phyloP scores from a whole-genome alignment of 2,797 vertebrate genomes.

The Chloroceryle inda region DNA sequence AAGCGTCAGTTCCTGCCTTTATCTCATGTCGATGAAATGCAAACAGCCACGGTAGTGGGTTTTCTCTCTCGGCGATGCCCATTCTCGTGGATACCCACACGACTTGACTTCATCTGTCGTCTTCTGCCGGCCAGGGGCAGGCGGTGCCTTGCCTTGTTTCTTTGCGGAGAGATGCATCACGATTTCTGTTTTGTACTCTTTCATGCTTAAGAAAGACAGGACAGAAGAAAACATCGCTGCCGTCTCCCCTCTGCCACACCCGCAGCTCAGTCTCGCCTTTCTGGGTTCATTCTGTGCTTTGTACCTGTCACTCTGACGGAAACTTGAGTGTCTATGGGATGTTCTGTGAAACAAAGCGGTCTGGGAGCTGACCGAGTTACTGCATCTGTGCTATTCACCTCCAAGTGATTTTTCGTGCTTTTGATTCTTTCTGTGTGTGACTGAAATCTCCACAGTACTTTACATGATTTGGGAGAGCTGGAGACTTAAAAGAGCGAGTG shows the following conservation, averaged over 20 bases:
- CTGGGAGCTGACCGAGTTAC: neutral
- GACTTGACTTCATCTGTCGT: rapidly evolving
- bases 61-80: rapidly evolving
- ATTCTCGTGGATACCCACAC: rapidly evolving
- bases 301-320: neutral
- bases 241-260: neutral
- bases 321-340: neutral
- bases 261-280: neutral
- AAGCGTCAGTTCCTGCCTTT: neutral
- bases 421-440: neutral
- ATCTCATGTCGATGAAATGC: rapidly evolving
- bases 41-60: rapidly evolving
- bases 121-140: neutral
- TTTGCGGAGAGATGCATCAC: neutral
- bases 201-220: neutral
- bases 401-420: neutral
- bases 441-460: neutral
- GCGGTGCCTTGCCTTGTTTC: neutral
- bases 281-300: neutral
- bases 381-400: neutral
- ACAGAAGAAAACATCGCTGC: neutral
- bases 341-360: neutral
- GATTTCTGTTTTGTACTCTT: neutral
- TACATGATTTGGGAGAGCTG: neutral
- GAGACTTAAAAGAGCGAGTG: neutral